These are phyloP conservation scores for Schizaphis graminum DNA, from an alignment of 2,888 invertebrate species.

Conservation along the genomic window DNA sequence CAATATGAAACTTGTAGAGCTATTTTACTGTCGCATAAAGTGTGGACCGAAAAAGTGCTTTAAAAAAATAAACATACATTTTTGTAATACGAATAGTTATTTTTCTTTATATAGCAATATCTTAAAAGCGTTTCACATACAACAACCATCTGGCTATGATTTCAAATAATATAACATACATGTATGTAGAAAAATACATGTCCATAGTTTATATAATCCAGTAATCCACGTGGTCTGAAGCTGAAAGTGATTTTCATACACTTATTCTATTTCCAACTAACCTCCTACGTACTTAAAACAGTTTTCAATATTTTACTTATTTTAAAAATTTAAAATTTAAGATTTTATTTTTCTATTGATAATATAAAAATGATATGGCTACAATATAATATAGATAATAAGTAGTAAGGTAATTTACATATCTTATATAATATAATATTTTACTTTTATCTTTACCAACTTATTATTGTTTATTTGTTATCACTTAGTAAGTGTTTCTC, in stretches of 20 bases:
- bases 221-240: neutral
- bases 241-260: neutral
- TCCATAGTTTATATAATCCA: neutral
- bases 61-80: neutral
- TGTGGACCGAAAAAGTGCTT: neutral
- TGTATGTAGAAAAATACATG: neutral
- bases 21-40: neutral
- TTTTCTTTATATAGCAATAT: neutral
- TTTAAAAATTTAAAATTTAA: neutral
- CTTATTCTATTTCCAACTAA: neutral
- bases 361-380: neutral
- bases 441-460: neutral
- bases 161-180: neutral
- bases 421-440: neutral
- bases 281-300: neutral
- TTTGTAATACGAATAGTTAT: neutral
- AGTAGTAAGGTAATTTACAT: neutral
- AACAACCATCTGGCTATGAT: neutral
- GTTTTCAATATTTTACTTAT: neutral
- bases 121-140: neutral
- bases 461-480: neutral
- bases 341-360: neutral
- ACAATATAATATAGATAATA: neutral
- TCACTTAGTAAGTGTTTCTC: too few relatives aligned
- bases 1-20: neutral